Percentiles rank a stretch among this genome's conserved stretches.
Conservation (phyloP, 2,888 invertebrate species). For the Oxycera nigricornis region DNA sequence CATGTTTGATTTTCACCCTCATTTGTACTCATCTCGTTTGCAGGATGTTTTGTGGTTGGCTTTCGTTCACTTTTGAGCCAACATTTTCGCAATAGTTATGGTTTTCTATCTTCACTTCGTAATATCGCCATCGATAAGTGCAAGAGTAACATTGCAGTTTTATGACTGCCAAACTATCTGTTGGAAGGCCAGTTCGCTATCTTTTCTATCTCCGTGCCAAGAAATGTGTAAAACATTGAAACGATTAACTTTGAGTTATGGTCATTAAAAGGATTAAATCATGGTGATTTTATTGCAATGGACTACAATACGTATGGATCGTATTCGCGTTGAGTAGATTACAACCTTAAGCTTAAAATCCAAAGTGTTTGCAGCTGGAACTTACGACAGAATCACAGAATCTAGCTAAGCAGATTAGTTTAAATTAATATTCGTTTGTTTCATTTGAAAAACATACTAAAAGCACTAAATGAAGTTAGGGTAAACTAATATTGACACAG, state of each 20-base stretch:
- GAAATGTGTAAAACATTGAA: not conserved
- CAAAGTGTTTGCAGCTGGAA: too few species aligned
- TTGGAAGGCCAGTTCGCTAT: not conserved
- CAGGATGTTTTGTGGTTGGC: not conserved
- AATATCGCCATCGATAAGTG: not conserved
- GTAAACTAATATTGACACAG: too few species aligned
- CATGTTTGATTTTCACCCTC: not conserved
- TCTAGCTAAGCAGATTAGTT: too few species aligned
- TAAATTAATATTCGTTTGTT: too few species aligned
- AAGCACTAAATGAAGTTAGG: too few species aligned
- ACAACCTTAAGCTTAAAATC: too few species aligned
- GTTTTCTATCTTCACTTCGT: not conserved
- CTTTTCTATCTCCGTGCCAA: not conserved
- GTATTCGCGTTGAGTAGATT: not conserved
- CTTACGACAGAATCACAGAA: too few species aligned
- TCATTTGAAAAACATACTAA: too few species aligned
- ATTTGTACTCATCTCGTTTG: not conserved
- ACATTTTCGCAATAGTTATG: not conserved
- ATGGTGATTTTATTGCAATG: not conserved
- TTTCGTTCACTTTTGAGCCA: not conserved
- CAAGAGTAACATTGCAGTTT: not conserved
- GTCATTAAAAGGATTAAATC: not conserved
- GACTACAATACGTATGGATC: not conserved
- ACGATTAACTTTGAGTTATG: constrained; percentile 2
- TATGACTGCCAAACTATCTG: not conserved